These are phyloP conservation scores for Pteruthius melanotis DNA, from an alignment of 2,113 vertebrate species.

Conservation along the genomic window DNA sequence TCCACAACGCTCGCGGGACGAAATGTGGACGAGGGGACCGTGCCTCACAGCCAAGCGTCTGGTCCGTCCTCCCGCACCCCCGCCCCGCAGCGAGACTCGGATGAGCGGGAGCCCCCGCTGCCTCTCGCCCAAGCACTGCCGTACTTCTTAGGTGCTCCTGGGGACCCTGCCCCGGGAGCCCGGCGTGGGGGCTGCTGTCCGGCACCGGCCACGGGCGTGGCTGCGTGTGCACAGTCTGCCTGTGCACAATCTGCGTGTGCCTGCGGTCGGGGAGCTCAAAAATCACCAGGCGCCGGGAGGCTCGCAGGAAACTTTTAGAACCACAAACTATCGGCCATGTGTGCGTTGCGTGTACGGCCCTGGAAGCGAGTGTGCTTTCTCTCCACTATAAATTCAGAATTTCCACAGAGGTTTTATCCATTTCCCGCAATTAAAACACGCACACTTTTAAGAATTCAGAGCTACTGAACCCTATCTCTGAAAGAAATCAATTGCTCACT, in stretches of 20 bases:
- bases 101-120: not conserved
- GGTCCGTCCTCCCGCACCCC: not conserved
- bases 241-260: not conserved
- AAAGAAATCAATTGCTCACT: not conserved
- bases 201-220: not conserved
- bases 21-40: not conserved
- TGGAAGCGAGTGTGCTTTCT: not conserved
- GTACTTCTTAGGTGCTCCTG: not conserved
- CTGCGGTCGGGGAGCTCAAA: not conserved
- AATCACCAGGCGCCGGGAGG: not conserved
- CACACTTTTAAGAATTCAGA: not conserved
- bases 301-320: not conserved
- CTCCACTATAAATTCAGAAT: not conserved
- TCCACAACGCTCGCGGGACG: too few relatives aligned
- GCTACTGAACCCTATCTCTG: not conserved
- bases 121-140: not conserved
- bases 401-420: not conserved
- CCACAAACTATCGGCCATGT: not conserved
- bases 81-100: not conserved
- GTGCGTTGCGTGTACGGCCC: not conserved
- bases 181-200: not conserved
- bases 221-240: not conserved
- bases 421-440: not conserved
- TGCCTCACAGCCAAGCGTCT: not conserved
- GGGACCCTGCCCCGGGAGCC: accelerated